A percentile compares a stretch with the other conserved stretches of the same genome.
Conservation (phyloP, 2,113 vertebrate genomes). For the Ptilonorhynchus violaceus region DNA sequence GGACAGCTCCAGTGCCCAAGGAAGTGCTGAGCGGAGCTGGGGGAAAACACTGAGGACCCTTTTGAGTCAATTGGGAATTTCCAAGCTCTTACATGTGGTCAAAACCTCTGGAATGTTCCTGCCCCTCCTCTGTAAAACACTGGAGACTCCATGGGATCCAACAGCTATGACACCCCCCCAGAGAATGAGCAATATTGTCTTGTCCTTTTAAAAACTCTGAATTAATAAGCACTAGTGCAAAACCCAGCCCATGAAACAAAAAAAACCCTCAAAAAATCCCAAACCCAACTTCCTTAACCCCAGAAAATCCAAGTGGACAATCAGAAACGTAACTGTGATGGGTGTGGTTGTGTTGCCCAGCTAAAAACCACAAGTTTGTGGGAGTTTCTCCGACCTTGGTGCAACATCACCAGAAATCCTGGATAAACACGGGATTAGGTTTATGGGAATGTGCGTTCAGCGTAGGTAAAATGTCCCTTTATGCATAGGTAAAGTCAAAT, state of each 20-base stretch:
- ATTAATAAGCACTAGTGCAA: not conserved
- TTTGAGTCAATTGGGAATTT: not conserved
- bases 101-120: not conserved
- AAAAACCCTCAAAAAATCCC: fast-evolving
- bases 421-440: not conserved
- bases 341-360: too few species aligned
- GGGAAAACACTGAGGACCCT: not conserved
- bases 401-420: not conserved
- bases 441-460: not conserved
- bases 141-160: not conserved
- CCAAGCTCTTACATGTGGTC: not conserved
- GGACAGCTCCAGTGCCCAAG: fast-evolving
- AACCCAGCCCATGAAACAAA: not conserved
- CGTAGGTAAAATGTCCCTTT: not conserved
- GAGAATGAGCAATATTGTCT: not conserved
- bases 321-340: not conserved
- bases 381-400: not conserved
- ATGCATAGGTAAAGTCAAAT: not conserved
- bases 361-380: not conserved
- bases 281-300: not conserved
- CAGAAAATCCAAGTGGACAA: not conserved
- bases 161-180: not conserved
- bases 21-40: fast-evolving
- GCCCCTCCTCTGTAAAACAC: not conserved
- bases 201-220: not conserved